A percentile compares a stretch with the other conserved stretches of the same genome.
Evolutionary conservation across 2,888 invertebrate species (phyloP).

Genomic region (Meteorus cinctellus): DNA sequence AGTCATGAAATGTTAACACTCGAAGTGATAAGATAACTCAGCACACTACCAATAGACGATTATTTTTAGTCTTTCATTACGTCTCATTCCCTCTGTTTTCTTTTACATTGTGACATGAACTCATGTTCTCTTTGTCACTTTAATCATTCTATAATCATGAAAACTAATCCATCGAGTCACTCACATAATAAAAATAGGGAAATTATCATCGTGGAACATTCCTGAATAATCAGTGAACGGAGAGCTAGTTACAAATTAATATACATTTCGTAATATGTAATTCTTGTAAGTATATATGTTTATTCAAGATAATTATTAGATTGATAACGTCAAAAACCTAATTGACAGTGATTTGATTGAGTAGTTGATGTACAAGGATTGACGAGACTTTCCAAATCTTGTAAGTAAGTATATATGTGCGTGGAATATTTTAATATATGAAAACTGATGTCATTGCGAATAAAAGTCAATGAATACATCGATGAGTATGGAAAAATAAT

Average conservation of each 20-base stretch:
- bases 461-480: not conserved
- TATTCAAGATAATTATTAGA: not conserved
- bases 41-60: slow-evolving; percentile 11
- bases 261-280: not conserved
- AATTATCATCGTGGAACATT: slow-evolving; percentile 8
- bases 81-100: not conserved
- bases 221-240: not conserved
- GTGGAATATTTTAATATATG: not conserved
- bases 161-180: not conserved
- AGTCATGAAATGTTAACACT: slow-evolving; percentile 20
- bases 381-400: not conserved
- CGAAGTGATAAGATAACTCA: slow-evolving; percentile 26
- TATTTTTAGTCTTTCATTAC: slow-evolving; percentile 14
- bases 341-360: slow-evolving; percentile 1
- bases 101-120: not conserved
- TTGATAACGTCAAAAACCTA: not conserved
- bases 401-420: not conserved
- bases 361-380: not conserved
- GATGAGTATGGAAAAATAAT: slow-evolving; percentile 3
- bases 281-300: not conserved
- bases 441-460: not conserved
- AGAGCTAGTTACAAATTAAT: not conserved
- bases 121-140: not conserved
- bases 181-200: not conserved
- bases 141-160: slow-evolving; percentile 3